Base-by-base conservation (phyloP, 2,888 invertebrate genomes). In the Amorpha juglandis region DNA sequence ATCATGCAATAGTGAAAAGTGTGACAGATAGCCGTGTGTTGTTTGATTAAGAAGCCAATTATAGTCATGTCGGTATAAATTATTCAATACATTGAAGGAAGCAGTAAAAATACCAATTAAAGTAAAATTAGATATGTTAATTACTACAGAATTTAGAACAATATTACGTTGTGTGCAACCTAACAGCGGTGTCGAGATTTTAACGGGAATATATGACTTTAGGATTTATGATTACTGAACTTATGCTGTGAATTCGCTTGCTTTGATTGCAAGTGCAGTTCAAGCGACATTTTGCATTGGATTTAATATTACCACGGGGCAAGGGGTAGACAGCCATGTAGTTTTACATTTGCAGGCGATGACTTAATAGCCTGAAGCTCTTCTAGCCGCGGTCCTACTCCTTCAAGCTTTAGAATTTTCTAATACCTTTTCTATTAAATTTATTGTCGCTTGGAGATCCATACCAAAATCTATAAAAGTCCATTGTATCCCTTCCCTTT, bases 391-490 rank as follows among this genome's bases (percentile, higher is more conserved):
- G 82, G 71, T 72, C 84, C 84, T 87, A 85, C 74, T 74, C 76
- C 81, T 76, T 83, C 77, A 86, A 89, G 84, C 87, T 83, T 74
- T 74, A 74, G 71, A 79, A 72, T 71, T 78, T 75, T 81, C 76
- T 83, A 85, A 89, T 96, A 97, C 97, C 97, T 98, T 98, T 94
- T 98, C 97, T 85, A 98, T 96, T 76, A 98, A 95, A 84, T 98
- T 96, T 92, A 98, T 98, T 88, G 98, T 98, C 77, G 96, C 95
- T 93, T 97, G 97, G 83, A 98, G 96, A 91, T 98, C 98, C 96
- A 98, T 96, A 94, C 98, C 98, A 92, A 98, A 98, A 95, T 98
- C 98, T 91, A 98, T 98, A 92, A 98, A 98, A 79, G 95, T 96
- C 98, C 98, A 98, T 80, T 95, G 94, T 88, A 98, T 97, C 82